Base-by-base conservation (phyloP, 2,888 invertebrate species). In the Parasteatoda lunata region DNA sequence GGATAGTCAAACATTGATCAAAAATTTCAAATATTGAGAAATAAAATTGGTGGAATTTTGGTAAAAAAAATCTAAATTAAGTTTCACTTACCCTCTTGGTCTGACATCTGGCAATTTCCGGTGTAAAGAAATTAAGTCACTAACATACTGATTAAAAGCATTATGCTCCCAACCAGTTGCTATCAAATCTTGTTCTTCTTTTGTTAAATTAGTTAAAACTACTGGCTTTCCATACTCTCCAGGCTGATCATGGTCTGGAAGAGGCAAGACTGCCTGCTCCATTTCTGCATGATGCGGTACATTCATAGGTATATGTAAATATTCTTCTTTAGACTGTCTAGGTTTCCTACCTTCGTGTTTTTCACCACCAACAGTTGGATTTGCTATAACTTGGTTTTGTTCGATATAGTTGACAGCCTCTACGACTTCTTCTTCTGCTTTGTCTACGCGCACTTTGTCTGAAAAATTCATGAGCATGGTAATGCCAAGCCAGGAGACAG, bases 81-180 rank as follows among this genome's bases (percentile, higher is more conserved):
- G 4, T 59, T 7, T 13, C 68, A 91, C 93, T 91, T 90, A 98
- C 98, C 98, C 97, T 90, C 95, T 95, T 92, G 99, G 98, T 89
- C 98, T 94, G 1, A 98, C 97, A 93, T 98, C 98, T 1, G 99
- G 98, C 90, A 99, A 94, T 88, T 94, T 95, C 90, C 99, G 94
- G 91, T 97, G 97, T 79, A 99, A 95, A 77, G 98, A 98, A 92
- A 99, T 98, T 93, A 98, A 94, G 93, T 99, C 99, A 91, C 98
- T 98, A 91, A 95, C 97, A 92, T 98, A 99, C 93, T 99, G 98
- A 94, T 99, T 99, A 93, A 99, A 99, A 30, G 99, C 99, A 92
- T 99, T 99, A 92, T 97, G 97, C 92, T 96, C 94, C 98, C 98
- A 99, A 52, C 99, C 99, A 90, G 97, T 96, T 90, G 98, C 96